These are phyloP conservation scores for Diceros bicornis DNA, from an alignment of 2,797 vertebrate genomes.

Conservation along the genomic window DNA sequence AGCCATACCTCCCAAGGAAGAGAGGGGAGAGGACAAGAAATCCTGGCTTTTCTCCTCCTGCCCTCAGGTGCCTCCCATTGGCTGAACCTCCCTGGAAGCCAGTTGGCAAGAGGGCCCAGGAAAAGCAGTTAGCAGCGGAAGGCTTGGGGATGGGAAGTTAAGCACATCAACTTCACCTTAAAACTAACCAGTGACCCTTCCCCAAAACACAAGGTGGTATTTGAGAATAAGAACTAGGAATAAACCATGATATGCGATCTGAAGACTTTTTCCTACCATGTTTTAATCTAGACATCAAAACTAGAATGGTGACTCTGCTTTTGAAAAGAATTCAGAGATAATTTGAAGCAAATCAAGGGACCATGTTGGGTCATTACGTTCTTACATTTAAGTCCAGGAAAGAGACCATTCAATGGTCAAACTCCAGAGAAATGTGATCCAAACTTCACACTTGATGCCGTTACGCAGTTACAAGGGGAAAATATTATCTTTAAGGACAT, in stretches of 20 bases:
- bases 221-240: background rate
- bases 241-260: background rate
- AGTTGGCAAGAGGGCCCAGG: background rate
- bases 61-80: background rate
- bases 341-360: background rate
- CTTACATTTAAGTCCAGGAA: conserved; percentile 48
- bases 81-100: background rate
- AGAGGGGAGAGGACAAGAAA: background rate
- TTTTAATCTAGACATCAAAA: background rate
- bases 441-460: conserved; percentile 88
- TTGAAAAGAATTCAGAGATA: background rate
- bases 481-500: conserved; percentile 91
- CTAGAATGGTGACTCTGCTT: background rate
- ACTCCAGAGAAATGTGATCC: conserved; percentile 88
- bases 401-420: conserved; percentile 84
- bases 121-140: background rate
- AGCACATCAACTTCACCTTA: background rate
- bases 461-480: conserved; percentile 89
- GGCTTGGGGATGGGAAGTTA: background rate
- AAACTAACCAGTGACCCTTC: background rate
- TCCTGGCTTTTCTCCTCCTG: background rate
- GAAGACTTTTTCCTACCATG: background rate
- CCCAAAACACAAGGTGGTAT: background rate
- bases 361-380: background rate
- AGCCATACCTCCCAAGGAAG: background rate